Evolutionary conservation across 2,113 vertebrate genomes (phyloP), one percentile per base, ranked within the genome.

Genomic region (Probosciger aterrimus): DNA sequence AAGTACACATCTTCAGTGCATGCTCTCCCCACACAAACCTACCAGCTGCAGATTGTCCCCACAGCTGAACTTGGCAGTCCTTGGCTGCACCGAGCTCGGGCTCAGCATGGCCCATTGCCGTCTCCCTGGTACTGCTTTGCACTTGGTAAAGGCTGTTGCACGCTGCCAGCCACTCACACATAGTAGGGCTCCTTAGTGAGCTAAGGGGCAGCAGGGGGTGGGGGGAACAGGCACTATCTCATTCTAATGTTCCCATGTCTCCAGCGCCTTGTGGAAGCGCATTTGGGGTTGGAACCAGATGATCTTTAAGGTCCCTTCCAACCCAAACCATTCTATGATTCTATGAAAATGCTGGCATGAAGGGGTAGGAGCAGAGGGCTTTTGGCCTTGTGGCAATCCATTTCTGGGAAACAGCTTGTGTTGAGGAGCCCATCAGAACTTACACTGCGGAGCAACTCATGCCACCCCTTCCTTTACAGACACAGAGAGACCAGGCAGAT

Each of bases 21-120:
- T 35, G 18, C 20, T 87, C 7, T 57, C 70, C 78, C 53, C 41
- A 27, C 67, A 62, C 8, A 15, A 64, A 85, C n/a, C 39, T 57
- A 76, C 50, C 18, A 69, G 37, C 24, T 85, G 68, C 60, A 88
- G 39, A 41, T 2, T 62, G 50, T 65, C 86, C 47, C 52, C 47
- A 30, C 69, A 76, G 30, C 18, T 62, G 57, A 86, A 60, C 28
- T 71, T n/a, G 70, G 31, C 52, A 71, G 23, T 15, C 28, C 47
- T 75, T 17, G 23, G 39, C 37, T 49, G 9, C 39, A 46, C 14
- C 1, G 0, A 75, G 43, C 28, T 57, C 0, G 1, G 57, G 47
- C 24, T 79, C 79, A 33, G 31, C 68, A 18, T 0, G 3, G 53
- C 68, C 28, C 64, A 63, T 53, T 0, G 0, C 55, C 6, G 0